These are phyloP conservation scores for Diachasmimorpha longicaudata DNA, from an alignment of 1,140 invertebrate genomes.

Conservation along the genomic window DNA sequence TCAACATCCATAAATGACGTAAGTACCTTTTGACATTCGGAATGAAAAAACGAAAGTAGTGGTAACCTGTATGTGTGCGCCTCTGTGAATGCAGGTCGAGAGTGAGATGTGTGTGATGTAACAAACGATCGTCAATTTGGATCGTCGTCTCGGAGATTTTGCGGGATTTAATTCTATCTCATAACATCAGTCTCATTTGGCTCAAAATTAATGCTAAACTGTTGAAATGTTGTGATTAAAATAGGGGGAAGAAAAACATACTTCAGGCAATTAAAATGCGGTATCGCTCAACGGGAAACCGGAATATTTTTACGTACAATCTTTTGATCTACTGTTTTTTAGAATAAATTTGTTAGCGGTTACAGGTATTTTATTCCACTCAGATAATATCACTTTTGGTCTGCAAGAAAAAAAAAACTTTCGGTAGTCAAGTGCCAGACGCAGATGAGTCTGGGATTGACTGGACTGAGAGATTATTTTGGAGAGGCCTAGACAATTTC, in stretches of 20 bases:
- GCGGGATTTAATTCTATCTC: not conserved
- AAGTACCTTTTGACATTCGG: constrained; percentile 35
- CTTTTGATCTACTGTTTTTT: not conserved
- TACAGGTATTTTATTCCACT: not conserved
- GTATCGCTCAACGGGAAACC: not conserved
- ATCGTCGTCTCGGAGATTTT: not conserved
- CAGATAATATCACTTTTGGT: too few relatives aligned
- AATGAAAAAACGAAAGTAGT: constrained; percentile 2
- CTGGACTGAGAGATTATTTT: too few relatives aligned
- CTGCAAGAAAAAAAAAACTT: too few relatives aligned
- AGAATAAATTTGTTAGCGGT: not conserved
- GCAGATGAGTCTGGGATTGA: too few relatives aligned
- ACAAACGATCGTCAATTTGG: constrained; percentile 22
- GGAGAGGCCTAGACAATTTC: too few relatives aligned
- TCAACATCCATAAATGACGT: constrained; percentile 60
- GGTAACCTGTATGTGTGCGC: not conserved
- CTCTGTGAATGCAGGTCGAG: constrained; percentile 19
- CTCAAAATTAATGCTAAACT: not conserved
- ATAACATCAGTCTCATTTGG: not conserved
- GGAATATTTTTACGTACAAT: not conserved
- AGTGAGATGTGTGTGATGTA: constrained; percentile 18
- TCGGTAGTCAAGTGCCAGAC: too few relatives aligned
- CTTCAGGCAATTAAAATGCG: not conserved
- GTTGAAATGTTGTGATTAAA: not conserved
- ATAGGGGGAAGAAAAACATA: not conserved